These are phyloP conservation scores for Galaxias olidus DNA, from an alignment of 2,797 vertebrate genomes.

Conservation along the genomic window DNA sequence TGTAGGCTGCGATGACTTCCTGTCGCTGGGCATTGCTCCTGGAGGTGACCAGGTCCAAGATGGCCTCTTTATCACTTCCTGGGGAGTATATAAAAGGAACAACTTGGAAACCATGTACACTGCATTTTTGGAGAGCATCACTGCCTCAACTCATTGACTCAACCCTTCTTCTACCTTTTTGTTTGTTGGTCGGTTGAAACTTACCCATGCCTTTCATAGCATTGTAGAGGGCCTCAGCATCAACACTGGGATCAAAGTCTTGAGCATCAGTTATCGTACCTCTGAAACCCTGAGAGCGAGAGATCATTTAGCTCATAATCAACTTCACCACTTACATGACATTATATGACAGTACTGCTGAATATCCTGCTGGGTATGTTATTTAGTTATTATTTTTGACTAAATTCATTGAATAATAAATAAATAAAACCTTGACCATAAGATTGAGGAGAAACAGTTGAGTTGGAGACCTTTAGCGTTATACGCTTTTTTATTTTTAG, in stretches of 20 bases:
- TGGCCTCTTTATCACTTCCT: constrained; percentile 97
- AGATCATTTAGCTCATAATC: background rate
- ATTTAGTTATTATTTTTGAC: too few relatives aligned
- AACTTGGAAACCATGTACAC: background rate
- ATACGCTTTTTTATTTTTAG: too few relatives aligned
- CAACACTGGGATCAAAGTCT: constrained; percentile 81
- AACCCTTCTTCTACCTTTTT: background rate
- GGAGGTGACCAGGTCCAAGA: constrained; percentile 88
- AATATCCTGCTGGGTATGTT: too few relatives aligned
- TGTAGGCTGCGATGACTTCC: constrained; percentile 86
- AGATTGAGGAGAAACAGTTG: too few relatives aligned
- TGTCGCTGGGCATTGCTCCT: constrained; percentile 91
- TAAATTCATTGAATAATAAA: too few relatives aligned
- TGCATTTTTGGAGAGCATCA: constrained; percentile 1
- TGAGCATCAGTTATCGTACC: constrained; percentile 83
- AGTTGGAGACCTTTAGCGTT: too few relatives aligned
- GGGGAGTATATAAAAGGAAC: constrained; percentile 26
- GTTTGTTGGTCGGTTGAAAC: constrained; percentile 36
- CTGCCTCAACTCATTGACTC: background rate
- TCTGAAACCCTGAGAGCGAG: constrained; percentile 79
- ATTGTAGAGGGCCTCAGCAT: constrained; percentile 88
- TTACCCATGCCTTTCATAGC: constrained; percentile 97
- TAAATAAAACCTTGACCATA: too few relatives aligned
- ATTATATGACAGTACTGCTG: too few relatives aligned
- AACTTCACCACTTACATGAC: background rate